phyloP scores from a whole-genome alignment of 2,888 invertebrate genomes.

The Melangyna quadrimaculata region DNA sequence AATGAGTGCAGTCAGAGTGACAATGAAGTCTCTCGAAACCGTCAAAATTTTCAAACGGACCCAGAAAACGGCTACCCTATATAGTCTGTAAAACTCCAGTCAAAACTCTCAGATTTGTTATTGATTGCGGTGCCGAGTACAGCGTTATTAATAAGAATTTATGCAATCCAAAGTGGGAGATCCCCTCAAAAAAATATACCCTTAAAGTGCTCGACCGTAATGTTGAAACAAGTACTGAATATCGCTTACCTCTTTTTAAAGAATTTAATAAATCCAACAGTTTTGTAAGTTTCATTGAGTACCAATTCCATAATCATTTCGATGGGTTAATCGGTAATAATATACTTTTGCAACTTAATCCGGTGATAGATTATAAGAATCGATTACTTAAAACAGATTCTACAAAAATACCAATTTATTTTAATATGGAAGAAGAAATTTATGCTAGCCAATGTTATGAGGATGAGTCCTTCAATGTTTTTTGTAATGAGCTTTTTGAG shows the following conservation, averaged over 20 bases:
- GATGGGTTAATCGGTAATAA: background rate
- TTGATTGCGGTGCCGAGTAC: background rate
- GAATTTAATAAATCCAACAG: background rate
- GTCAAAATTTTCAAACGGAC: background rate
- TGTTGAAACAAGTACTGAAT: background rate
- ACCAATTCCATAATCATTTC: background rate
- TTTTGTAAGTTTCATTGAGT: too few species aligned
- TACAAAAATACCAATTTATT: background rate
- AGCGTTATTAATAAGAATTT: background rate
- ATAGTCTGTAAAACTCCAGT: background rate
- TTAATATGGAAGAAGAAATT: background rate
- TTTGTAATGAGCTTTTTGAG: background rate
- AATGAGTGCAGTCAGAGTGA: background rate
- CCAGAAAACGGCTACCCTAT: slow-evolving; percentile 10
- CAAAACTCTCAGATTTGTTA: background rate
- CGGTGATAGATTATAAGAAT: background rate
- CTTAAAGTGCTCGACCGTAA: background rate
- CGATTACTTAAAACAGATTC: background rate
- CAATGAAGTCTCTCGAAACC: background rate
- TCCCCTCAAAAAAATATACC: background rate
- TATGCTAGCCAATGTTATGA: background rate
- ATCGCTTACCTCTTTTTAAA: background rate
- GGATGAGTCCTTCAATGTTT: background rate
- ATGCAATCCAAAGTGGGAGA: background rate
- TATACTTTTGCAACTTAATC: background rate